Evolutionary conservation across 2,113 vertebrate genomes (phyloP), one percentile per base, ranked within the genome.

Genomic region (Forbesichthys papilliferus): DNA sequence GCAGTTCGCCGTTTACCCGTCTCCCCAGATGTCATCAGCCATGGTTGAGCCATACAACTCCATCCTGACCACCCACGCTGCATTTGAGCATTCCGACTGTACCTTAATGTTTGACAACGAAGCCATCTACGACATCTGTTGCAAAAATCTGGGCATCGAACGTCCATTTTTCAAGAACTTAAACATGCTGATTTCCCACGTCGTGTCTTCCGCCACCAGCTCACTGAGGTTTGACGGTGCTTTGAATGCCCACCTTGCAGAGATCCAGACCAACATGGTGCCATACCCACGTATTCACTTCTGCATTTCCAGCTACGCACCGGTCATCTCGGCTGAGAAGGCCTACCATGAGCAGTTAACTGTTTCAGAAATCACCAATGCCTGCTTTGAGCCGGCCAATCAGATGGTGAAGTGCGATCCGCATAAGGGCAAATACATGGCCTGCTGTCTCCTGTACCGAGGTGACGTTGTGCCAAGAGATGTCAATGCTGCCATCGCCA

Each of bases 211-310:
- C 3, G 93, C 93, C 20, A 95, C 94, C 0, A 92, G 94, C 4
- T 94, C 95, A 0, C 93, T 95, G 51, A 88, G 94, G 54, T 95
- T 95, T 62, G 91, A 95, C 61, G 95, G 94, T 47, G 89, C 93
- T 36, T 85, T 95, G 76, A 92, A 94, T 74, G 93, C 93, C 27
- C 93, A 94, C 71, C 88, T 94, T 83, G 93, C 92, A 0, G 93
- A 94, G 74, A 94, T 94, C 83, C 92, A 94, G 74, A 94, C 93
- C 89, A 94, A 94, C 75, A 75, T 94, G 91, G 93, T 97, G 69
- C 95, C 94, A 0, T 96, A 96, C 72, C 95, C 95, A 59, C 92
- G 92, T 0, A 96, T 96, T 81, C 94, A 96, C 83, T 96, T 97
- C 84, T 92, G 94, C 7, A 85, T 97, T 86, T 94, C 93, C 33